Evolutionary conservation across 2,113 vertebrate species (phyloP), one percentile per base, ranked within the genome.

Genomic region (Pyrgilauda ruficollis): DNA sequence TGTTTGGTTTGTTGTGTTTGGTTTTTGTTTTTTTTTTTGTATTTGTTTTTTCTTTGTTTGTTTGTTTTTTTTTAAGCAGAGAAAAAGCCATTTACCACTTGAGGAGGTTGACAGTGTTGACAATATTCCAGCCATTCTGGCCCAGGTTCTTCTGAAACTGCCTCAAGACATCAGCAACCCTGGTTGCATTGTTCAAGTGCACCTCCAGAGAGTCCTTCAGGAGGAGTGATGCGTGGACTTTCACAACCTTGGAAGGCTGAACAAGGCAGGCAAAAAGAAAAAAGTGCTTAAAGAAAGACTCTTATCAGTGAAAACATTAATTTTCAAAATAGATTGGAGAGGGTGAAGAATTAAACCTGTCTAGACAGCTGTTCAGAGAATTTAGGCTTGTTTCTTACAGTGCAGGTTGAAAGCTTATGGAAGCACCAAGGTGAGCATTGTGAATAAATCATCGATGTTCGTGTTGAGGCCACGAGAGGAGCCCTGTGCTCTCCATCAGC

Each of bases 211-310:
- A 97, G 73, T 98, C 97, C 88, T 97, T 98, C 90, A 97, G 69
- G 22, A 97, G 95, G 20, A 98, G 97, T 0, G 97, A 97, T 2
- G 98, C 95, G 4, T 98, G 98, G 91, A 99, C 96, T 96, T 99
- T 99, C 70, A 99, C 98, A 11, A 96, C 95, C 64, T 98, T 98
- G 92, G 97, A 98, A 37, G 96, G 97, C 98, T 99, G 94, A 67
- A 73, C 33, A 61, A 64, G 46, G 61, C 28, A 68, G 46, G 19
- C 17, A 75, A 73, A 76, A 56, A 47, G 24, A 52, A 31, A 76
- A 17, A 59, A 35, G 13, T 8, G 14, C 46, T 79, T 87, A 22
- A 64, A 43, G 30, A 37, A 16, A 43, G 16, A 33, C 11, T 35
- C 37, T 9, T 17, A 43, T 14, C 15, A 43, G 22, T 6, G 39